A percentile compares a stretch with the other conserved stretches of the same genome.
These are phyloP conservation scores for Hyposoter didymator DNA, from an alignment of 2,888 invertebrate genomes.

Conservation along the genomic window DNA sequence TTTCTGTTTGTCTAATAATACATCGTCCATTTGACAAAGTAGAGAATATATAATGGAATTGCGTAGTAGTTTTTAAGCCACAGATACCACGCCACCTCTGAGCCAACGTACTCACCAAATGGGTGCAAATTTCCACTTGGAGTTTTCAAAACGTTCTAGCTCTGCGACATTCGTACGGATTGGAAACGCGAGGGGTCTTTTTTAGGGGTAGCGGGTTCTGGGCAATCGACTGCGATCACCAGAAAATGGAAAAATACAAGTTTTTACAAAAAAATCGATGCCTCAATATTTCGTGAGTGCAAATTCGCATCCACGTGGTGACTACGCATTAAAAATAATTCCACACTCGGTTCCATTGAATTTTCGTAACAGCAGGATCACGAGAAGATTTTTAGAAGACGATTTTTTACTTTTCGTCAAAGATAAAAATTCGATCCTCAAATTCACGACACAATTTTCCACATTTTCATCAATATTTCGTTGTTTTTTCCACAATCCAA, in stretches of 20 bases:
- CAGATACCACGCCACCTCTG: too few relatives aligned
- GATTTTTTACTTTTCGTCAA: background rate
- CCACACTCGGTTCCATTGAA: constrained; percentile 2
- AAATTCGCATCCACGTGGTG: too few relatives aligned
- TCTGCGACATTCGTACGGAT: too few relatives aligned
- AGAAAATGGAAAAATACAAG: too few relatives aligned
- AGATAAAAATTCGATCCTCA: background rate
- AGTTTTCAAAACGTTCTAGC: too few relatives aligned
- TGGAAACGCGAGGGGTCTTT: too few relatives aligned
- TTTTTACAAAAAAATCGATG: too few relatives aligned
- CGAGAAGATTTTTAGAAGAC: background rate
- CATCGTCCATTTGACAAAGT: background rate
- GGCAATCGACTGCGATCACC: too few relatives aligned
- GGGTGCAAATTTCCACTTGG: too few relatives aligned
- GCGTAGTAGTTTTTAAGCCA: background rate
- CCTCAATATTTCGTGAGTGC: too few relatives aligned
- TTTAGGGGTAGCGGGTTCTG: too few relatives aligned
- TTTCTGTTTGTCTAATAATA: constrained; percentile 70
- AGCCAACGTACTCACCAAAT: too few relatives aligned
- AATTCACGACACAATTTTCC: background rate
- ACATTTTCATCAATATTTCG: background rate
- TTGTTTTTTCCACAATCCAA: background rate
- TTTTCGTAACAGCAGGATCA: background rate
- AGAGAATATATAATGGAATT: background rate
- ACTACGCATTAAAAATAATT: background rate